These are phyloP conservation scores for Apamea sordens DNA, from an alignment of 2,888 invertebrate genomes.

Conservation along the genomic window DNA sequence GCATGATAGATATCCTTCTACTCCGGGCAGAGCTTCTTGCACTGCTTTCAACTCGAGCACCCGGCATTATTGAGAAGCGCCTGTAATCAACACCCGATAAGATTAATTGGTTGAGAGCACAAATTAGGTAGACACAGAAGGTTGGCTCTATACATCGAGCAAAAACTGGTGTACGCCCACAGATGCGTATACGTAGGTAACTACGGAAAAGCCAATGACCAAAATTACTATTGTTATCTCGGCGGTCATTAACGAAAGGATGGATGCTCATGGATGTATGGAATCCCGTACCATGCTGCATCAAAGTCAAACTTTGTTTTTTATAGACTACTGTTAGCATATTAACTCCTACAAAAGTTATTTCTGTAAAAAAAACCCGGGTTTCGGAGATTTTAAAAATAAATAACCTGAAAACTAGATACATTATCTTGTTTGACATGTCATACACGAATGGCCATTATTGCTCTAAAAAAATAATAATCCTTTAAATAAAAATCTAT, in stretches of 20 bases:
- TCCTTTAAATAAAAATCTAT: too few relatives aligned
- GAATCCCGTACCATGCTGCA: too few relatives aligned
- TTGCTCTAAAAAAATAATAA: too few relatives aligned
- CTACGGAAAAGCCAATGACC: background rate
- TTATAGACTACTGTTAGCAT: too few relatives aligned
- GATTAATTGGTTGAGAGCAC: slow-evolving; percentile 44
- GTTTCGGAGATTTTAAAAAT: too few relatives aligned
- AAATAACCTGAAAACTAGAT: too few relatives aligned
- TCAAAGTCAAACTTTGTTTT: too few relatives aligned
- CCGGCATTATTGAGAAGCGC: slow-evolving; percentile 86
- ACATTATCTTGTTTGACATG: too few relatives aligned
- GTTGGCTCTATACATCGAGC: background rate
- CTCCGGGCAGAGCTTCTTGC: slow-evolving; percentile 47
- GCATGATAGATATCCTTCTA: slow-evolving; percentile 81
- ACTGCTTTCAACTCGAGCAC: slow-evolving; percentile 75
- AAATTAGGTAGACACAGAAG: slow-evolving; percentile 9
- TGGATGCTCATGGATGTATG: too few relatives aligned
- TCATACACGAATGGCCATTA: too few relatives aligned
- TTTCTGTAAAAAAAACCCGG: too few relatives aligned
- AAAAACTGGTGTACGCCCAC: background rate
- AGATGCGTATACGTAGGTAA: background rate
- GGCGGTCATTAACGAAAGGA: background rate
- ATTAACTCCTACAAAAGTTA: too few relatives aligned
- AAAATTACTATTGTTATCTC: background rate
- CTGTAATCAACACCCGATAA: slow-evolving; percentile 70